phyloP scores from a whole-genome alignment of 2,888 invertebrate species.

The Trachelus iudaicus region DNA sequence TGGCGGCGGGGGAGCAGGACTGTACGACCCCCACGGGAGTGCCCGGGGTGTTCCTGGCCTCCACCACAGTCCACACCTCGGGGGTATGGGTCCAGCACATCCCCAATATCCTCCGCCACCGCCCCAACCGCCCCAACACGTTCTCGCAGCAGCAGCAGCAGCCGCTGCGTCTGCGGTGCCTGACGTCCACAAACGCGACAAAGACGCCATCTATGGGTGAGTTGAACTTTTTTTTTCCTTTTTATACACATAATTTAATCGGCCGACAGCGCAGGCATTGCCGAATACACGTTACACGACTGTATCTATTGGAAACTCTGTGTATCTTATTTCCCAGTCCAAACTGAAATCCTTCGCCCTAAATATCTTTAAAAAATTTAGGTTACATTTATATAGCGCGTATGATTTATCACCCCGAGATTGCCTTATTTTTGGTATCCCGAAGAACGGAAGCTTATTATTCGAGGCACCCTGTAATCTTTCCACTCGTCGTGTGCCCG shows the following conservation, averaged over 20 bases:
- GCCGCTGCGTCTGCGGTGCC: conserved; percentile 72
- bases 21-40: conserved; percentile 83
- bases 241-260: neutral
- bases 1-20: conserved; percentile 72
- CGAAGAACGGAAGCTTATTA: conserved; percentile 63
- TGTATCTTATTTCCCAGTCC: neutral
- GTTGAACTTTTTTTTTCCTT: conserved; percentile 60
- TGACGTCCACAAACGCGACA: conserved; percentile 96
- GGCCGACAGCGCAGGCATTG: neutral
- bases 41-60: conserved; percentile 70
- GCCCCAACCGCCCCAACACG: conserved; percentile 76
- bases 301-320: neutral
- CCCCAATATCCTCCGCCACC: conserved; percentile 83
- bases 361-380: neutral
- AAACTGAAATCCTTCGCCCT: neutral
- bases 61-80: conserved; percentile 74
- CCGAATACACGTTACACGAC: neutral
- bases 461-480: conserved; percentile 63
- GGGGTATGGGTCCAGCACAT: conserved; percentile 65
- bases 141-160: conserved; percentile 79
- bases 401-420: conserved; percentile 59
- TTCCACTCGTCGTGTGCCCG: conserved; percentile 53
- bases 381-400: neutral
- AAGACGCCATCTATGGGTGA: conserved; percentile 99
- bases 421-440: conserved; percentile 57